Conservation (phyloP, 2,797 vertebrate genomes). For the Megalops cyprinoides region DNA sequence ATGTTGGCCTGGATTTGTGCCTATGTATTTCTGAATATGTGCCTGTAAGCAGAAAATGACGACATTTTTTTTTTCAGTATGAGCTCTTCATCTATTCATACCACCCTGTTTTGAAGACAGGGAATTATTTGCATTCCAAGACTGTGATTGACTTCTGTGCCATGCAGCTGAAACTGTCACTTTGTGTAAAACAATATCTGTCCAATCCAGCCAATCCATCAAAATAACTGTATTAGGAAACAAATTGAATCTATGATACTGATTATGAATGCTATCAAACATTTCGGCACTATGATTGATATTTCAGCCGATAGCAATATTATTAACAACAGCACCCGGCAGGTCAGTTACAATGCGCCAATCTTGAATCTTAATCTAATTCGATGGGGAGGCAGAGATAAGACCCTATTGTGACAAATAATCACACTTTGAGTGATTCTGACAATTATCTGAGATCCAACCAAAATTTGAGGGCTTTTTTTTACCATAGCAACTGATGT, state of each 20-base stretch:
- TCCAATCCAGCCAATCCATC: not conserved
- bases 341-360: no score
- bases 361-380: no score
- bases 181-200: not conserved
- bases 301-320: not conserved
- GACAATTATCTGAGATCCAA: not conserved
- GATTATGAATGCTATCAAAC: not conserved
- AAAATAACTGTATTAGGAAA: not conserved
- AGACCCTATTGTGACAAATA: not conserved
- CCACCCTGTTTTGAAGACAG: no score
- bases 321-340: not conserved
- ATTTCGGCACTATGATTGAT: not conserved
- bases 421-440: not conserved
- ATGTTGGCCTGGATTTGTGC: not conserved
- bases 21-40: no score
- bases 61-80: not conserved
- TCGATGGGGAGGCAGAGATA: not conserved
- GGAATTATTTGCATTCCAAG: not conserved
- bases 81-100: not conserved
- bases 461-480: not conserved
- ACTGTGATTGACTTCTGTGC: not conserved
- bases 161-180: not conserved
- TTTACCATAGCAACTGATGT: not conserved
- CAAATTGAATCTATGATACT: not conserved
- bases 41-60: not conserved